A percentile compares a stretch with the other conserved stretches of the same genome.
Conservation (phyloP, 2,888 invertebrate species). For the Nephrotoma guestfalica region DNA sequence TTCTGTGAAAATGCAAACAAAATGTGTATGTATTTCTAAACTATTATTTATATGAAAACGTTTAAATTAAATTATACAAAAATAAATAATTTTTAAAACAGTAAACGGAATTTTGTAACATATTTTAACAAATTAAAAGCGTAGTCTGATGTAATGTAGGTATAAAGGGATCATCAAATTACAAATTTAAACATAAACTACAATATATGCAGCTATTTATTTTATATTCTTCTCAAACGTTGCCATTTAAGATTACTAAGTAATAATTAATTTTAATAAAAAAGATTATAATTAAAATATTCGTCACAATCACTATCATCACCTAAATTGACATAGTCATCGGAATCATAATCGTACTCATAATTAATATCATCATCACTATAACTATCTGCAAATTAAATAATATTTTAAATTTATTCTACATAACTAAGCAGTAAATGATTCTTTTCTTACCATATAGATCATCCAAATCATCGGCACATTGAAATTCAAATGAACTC, state of each 20-base stretch:
- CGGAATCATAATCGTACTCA: neutral
- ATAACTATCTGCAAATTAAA: neutral
- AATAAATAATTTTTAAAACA: too few relatives aligned
- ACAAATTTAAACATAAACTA: too few relatives aligned
- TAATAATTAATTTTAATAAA: neutral
- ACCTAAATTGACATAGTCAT: neutral
- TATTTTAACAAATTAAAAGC: too few relatives aligned
- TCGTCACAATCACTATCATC: neutral
- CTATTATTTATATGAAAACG: too few relatives aligned
- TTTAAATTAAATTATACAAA: too few relatives aligned
- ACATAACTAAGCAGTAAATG: neutral
- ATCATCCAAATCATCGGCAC: neutral
- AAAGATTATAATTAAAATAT: neutral
- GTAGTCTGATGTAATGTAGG: too few relatives aligned
- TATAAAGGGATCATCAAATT: too few relatives aligned
- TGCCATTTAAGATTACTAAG: neutral
- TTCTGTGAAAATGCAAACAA: too few relatives aligned
- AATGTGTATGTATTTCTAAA: too few relatives aligned
- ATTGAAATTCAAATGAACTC: neutral
- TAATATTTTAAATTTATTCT: neutral
- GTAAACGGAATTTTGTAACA: too few relatives aligned
- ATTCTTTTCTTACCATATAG: neutral
- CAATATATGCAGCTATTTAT: too few relatives aligned
- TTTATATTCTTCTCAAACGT: too few relatives aligned
- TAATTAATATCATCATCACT: neutral